Percentiles rank a stretch among this genome's conserved stretches.
Conservation (phyloP, 2,113 vertebrate species). For the Strix uralensis region DNA sequence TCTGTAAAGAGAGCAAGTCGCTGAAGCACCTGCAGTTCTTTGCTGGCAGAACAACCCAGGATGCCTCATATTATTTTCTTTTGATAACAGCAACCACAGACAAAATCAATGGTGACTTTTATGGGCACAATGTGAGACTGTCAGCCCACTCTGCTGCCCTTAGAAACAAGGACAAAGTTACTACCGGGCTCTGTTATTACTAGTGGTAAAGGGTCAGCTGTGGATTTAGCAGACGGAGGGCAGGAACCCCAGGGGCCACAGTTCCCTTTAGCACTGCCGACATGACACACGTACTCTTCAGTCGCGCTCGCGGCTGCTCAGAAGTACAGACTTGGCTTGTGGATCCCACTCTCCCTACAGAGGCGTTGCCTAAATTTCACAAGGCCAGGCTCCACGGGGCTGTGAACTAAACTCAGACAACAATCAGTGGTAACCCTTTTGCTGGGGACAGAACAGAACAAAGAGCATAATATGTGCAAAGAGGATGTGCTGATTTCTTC, state of each 20-base stretch:
- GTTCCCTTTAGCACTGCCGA: background rate
- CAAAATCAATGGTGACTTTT: background rate
- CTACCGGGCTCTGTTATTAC: background rate
- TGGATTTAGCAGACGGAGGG: background rate
- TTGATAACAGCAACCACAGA: background rate
- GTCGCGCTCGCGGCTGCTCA: background rate
- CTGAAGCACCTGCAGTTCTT: background rate
- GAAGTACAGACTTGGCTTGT: background rate
- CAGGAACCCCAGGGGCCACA: background rate
- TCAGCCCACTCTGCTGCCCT: background rate
- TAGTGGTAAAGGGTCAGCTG: background rate
- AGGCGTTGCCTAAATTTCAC: background rate
- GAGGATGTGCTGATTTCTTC: background rate
- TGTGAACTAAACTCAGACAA: background rate
- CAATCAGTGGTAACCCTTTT: background rate
- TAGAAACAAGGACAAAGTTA: background rate
- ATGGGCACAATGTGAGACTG: background rate
- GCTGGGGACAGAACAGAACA: background rate
- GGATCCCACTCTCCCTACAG: background rate
- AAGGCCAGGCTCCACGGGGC: background rate
- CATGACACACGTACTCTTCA: rapidly evolving
- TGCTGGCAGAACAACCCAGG: background rate
- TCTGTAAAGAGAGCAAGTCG: background rate
- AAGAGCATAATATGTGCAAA: background rate
- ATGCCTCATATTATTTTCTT: background rate